phyloP scores from a whole-genome alignment of 2,888 invertebrate species.

The Philaethria dido region DNA sequence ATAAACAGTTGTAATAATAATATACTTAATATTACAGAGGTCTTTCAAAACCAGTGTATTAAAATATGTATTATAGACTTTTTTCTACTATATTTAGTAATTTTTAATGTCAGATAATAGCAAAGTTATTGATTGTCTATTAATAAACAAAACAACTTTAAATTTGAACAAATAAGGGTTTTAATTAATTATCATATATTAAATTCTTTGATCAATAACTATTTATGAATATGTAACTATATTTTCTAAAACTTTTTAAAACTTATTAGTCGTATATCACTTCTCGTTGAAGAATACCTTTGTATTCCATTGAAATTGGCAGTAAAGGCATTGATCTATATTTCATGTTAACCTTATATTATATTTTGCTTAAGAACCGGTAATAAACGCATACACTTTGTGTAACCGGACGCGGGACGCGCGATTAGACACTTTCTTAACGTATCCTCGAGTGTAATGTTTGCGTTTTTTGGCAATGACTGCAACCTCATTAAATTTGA shows the following conservation, averaged over 20 bases:
- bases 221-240: too few relatives aligned
- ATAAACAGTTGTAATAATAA: background rate
- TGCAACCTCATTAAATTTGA: background rate
- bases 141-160: background rate
- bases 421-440: slow-evolving; percentile 32
- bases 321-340: slow-evolving; percentile 29
- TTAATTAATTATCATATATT: too few relatives aligned
- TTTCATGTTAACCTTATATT: slow-evolving; percentile 24
- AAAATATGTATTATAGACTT: too few relatives aligned
- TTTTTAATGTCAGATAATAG: too few relatives aligned
- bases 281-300: background rate
- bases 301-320: background rate
- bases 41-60: too few relatives aligned
- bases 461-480: background rate
- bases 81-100: too few relatives aligned
- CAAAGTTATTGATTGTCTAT: too few relatives aligned
- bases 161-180: background rate
- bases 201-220: too few relatives aligned
- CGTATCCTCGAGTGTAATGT: slow-evolving; percentile 9
- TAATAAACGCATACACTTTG: slow-evolving; percentile 27
- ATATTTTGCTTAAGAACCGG: slow-evolving; percentile 25
- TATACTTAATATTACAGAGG: too few relatives aligned
- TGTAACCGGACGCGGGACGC: slow-evolving; percentile 24
- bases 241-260: too few relatives aligned
- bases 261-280: background rate